Evolutionary conservation across 2,888 invertebrate species (phyloP).

Genomic region (Drosophila neutralis): DNA sequence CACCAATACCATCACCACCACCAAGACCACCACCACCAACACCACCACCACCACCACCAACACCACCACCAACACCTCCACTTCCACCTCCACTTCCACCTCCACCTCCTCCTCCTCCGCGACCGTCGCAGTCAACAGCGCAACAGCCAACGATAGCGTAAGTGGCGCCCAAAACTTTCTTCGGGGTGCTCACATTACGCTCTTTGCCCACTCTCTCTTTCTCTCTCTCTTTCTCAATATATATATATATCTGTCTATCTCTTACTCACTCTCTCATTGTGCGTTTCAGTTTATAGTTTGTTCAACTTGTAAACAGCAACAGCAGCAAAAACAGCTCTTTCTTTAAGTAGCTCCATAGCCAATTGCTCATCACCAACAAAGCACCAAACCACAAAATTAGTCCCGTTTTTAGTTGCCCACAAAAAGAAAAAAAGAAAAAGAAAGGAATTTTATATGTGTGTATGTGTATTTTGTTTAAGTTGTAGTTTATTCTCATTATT

Average conservation of each 20-base stretch:
- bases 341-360: slow-evolving; percentile 10
- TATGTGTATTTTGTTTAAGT: background rate
- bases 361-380: slow-evolving; percentile 24
- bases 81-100: slow-evolving; percentile 1
- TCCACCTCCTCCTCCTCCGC: slow-evolving; percentile 28
- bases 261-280: slow-evolving; percentile 19
- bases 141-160: slow-evolving; percentile 72
- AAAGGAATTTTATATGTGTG: background rate
- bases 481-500: slow-evolving; percentile 3
- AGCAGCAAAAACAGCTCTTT: slow-evolving; percentile 9
- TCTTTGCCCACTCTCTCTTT: slow-evolving; percentile 38
- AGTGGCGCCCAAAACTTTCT: slow-evolving; percentile 55
- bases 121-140: slow-evolving; percentile 35
- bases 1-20: slow-evolving; percentile 10
- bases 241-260: background rate
- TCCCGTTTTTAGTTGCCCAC: slow-evolving; percentile 12
- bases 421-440: background rate
- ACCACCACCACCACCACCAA: background rate
- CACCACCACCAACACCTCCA: background rate
- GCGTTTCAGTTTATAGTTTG: slow-evolving; percentile 36
- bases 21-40: background rate
- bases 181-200: slow-evolving; percentile 35
- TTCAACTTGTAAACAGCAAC: slow-evolving; percentile 19
- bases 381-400: slow-evolving; percentile 12
- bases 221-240: slow-evolving; percentile 18